Conservation (phyloP, 2,888 invertebrate genomes). For the Bimastos eiseni region DNA sequence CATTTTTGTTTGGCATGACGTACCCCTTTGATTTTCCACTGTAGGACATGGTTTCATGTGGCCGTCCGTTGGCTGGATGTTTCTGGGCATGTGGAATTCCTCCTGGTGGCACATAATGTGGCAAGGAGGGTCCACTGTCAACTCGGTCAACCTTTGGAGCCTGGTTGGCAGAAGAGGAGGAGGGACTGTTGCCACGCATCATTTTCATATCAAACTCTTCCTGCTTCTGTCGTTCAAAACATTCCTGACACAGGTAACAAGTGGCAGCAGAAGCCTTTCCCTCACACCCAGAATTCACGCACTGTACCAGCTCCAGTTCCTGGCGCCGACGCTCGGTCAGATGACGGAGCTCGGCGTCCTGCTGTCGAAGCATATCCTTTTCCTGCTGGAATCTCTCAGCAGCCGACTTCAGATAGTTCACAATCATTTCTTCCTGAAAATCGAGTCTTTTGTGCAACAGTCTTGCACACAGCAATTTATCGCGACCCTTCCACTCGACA, state of each 20-base stretch:
- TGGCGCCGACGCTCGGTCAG: slow-evolving; percentile 7
- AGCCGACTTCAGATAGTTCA: slow-evolving; percentile 78
- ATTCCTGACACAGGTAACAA: slow-evolving; percentile 52
- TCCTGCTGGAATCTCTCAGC: slow-evolving; percentile 63
- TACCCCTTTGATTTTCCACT: slow-evolving; percentile 18
- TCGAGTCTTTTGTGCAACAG: slow-evolving; percentile 71
- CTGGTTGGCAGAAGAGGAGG: not conserved
- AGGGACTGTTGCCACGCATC: slow-evolving; percentile 17
- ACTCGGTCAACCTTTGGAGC: slow-evolving; percentile 23
- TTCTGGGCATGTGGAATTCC: slow-evolving; percentile 21
- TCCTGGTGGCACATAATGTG: slow-evolving; percentile 19
- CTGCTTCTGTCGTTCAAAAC: slow-evolving; percentile 64
- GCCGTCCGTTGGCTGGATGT: not conserved
- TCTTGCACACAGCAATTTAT: slow-evolving; percentile 71
- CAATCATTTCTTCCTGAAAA: slow-evolving; percentile 78
- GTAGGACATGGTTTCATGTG: not conserved
- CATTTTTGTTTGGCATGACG: slow-evolving; percentile 13
- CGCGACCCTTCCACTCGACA: slow-evolving; percentile 28
- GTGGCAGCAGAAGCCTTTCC: slow-evolving; percentile 35
- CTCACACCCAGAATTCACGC: slow-evolving; percentile 34
- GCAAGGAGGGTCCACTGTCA: slow-evolving; percentile 26
- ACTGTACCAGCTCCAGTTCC: slow-evolving; percentile 28
- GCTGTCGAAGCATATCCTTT: slow-evolving; percentile 50
- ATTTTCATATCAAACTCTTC: slow-evolving; percentile 51
- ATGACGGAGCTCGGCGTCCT: slow-evolving; percentile 48